Percentiles rank a stretch among this genome's conserved stretches.
These are phyloP conservation scores for Neria commutata DNA, from an alignment of 2,888 invertebrate genomes.

Conservation along the genomic window DNA sequence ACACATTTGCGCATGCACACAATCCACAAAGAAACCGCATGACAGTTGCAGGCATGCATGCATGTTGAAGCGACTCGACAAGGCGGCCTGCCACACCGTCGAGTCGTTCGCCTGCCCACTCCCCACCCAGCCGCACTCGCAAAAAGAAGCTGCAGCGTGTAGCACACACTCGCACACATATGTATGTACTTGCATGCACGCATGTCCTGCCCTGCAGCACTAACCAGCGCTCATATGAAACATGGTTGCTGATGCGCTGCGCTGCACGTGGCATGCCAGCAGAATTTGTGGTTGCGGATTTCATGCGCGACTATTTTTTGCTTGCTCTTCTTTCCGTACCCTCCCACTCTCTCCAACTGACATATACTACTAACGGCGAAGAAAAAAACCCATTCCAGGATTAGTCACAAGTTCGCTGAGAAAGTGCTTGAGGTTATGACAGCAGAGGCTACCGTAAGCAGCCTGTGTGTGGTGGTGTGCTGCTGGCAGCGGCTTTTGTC, in stretches of 20 bases:
- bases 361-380: neutral
- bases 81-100: neutral
- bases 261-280: too few species aligned
- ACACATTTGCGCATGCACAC: neutral
- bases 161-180: too few species aligned
- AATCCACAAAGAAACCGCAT: constrained; percentile 4
- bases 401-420: constrained; percentile 18
- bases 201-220: too few species aligned
- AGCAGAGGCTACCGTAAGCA: neutral
- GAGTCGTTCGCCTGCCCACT: neutral
- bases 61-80: neutral
- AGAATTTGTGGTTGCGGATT: constrained; percentile 2
- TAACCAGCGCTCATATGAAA: too few species aligned
- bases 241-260: too few species aligned
- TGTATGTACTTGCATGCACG: too few species aligned
- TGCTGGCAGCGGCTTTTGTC: neutral
- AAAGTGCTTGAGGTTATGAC: constrained; percentile 13
- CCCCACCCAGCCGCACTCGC: neutral
- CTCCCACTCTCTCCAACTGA: neutral
- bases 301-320: constrained; percentile 16
- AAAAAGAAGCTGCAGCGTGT: neutral
- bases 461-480: neutral
- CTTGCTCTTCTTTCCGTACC: neutral
- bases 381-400: constrained; percentile 11
- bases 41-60: constrained; percentile 6